A percentile compares a stretch with the other conserved stretches of the same genome.
Conservation (phyloP, 2,888 invertebrate species). For the Biston stratarius region DNA sequence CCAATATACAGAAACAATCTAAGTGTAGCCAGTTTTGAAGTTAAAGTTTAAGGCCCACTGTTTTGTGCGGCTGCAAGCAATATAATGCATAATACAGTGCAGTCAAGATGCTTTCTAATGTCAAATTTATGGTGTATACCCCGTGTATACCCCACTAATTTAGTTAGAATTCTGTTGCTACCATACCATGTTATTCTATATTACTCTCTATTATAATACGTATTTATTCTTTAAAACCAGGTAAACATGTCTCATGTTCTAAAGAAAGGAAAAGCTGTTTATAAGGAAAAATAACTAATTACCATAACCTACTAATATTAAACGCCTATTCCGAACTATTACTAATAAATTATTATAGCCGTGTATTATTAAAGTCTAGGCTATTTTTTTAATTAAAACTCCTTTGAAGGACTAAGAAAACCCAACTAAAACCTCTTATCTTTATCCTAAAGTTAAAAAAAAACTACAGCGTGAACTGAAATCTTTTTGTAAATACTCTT, state of each 20-base stretch:
- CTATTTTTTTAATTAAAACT: background rate
- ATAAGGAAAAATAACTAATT: too few species aligned
- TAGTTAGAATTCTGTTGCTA: slow-evolving; percentile 32
- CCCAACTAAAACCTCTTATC: too few species aligned
- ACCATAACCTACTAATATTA: too few species aligned
- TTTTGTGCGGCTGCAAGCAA: slow-evolving; percentile 48
- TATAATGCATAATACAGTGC: slow-evolving; percentile 67
- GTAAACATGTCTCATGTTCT: too few species aligned
- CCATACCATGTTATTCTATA: background rate
- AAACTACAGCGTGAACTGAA: slow-evolving; percentile 13
- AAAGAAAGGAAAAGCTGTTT: too few species aligned
- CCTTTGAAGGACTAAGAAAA: background rate
- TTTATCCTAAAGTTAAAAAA: background rate
- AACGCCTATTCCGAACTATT: too few species aligned
- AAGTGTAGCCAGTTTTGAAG: background rate
- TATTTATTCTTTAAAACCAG: background rate
- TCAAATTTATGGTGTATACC: slow-evolving; percentile 58
- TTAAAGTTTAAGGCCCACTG: slow-evolving; percentile 30
- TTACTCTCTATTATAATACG: background rate
- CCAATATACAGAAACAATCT: background rate
- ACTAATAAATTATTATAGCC: too few species aligned
- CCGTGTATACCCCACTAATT: slow-evolving; percentile 49
- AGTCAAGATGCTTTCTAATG: slow-evolving; percentile 52
- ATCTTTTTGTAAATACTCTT: slow-evolving; percentile 15
- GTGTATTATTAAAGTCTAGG: too few species aligned